Evolutionary conservation across 2,888 invertebrate genomes (phyloP).

Genomic region (Cataglyphis altisquamis): DNA sequence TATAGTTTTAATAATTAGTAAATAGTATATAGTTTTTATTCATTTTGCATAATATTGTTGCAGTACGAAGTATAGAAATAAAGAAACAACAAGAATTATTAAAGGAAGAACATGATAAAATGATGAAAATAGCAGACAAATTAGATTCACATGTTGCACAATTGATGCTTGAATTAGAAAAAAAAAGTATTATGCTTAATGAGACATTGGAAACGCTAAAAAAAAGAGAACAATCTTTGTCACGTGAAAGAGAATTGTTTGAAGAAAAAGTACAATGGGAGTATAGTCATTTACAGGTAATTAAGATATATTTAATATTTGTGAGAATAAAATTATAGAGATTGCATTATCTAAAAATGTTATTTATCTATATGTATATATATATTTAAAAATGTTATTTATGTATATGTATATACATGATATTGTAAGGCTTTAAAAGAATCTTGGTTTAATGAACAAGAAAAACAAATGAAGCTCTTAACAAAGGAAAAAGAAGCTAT

Average conservation of each 20-base stretch:
- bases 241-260: constrained; percentile 81
- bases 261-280: constrained; percentile 83
- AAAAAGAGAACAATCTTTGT: constrained; percentile 75
- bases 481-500: constrained; percentile 79
- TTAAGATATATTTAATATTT: constrained; percentile 33
- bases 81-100: constrained; percentile 77
- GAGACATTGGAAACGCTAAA: constrained; percentile 79
- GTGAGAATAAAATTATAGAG: neutral
- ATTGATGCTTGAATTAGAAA: constrained; percentile 77
- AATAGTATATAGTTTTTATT: constrained; percentile 20
- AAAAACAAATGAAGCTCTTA: constrained; percentile 78
- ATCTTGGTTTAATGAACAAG: constrained; percentile 81
- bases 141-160: constrained; percentile 75
- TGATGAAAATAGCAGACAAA: constrained; percentile 76
- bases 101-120: constrained; percentile 76
- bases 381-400: constrained; percentile 4
- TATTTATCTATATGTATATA: neutral
- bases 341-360: neutral
- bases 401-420: neutral
- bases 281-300: constrained; percentile 77
- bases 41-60: constrained; percentile 49
- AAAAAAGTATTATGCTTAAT: constrained; percentile 72
- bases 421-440: constrained; percentile 78
- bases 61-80: constrained; percentile 78
- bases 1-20: neutral